Evolutionary conservation across 2,113 vertebrate genomes (phyloP).

Genomic region (Upupa epops): DNA sequence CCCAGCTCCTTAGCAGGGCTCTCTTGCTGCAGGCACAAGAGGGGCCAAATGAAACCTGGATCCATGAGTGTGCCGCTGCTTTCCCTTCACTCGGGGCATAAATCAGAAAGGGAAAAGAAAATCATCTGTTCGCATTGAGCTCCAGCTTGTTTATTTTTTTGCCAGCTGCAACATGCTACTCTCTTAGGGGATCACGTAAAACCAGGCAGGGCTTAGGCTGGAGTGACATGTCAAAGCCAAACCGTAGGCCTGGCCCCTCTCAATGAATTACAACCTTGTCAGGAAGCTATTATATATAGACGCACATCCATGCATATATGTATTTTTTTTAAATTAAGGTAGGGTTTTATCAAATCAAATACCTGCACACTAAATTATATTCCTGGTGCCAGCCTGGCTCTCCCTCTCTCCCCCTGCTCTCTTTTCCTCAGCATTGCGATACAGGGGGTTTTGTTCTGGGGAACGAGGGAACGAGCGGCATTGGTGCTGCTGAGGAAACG

Average conservation of each 20-base stretch:
- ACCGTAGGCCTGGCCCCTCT: constrained; percentile 67
- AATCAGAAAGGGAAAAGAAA: constrained; percentile 53
- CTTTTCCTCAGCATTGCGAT: constrained; percentile 10
- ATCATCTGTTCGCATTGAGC: constrained; percentile 71
- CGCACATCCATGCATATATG: not conserved
- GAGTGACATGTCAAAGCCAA: constrained; percentile 69
- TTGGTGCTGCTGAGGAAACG: not conserved
- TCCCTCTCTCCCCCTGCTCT: constrained; percentile 35
- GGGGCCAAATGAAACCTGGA: constrained; percentile 58
- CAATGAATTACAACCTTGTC: constrained; percentile 81
- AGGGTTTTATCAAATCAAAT: constrained; percentile 81
- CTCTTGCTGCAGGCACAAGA: not conserved
- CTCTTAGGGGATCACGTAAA: constrained; percentile 79
- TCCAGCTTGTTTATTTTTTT: constrained; percentile 81
- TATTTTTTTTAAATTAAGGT: constrained; percentile 70
- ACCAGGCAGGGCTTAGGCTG: constrained; percentile 74
- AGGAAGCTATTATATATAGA: constrained; percentile 64
- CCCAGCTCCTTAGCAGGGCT: constrained; percentile 17
- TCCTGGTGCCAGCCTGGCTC: constrained; percentile 80
- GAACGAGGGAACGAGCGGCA: not conserved
- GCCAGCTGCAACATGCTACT: constrained; percentile 80
- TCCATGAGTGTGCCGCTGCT: constrained; percentile 72
- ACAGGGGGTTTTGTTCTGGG: constrained; percentile 60
- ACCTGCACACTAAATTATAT: constrained; percentile 78
- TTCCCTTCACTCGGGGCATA: constrained; percentile 72